These are phyloP conservation scores for Mantis religiosa DNA, from an alignment of 2,888 invertebrate genomes.

Conservation along the genomic window DNA sequence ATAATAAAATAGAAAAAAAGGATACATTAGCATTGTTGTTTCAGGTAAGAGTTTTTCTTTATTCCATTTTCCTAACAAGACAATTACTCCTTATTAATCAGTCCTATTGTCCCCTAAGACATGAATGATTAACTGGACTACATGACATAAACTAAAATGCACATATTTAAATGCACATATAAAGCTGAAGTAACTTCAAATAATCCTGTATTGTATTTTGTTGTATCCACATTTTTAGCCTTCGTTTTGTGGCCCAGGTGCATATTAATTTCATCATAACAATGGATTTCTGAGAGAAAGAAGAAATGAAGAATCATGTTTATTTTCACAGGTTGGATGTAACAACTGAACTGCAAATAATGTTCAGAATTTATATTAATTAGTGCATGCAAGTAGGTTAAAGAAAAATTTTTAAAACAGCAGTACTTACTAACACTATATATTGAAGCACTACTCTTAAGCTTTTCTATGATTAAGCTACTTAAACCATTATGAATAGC, in stretches of 20 bases:
- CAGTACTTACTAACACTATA: background rate
- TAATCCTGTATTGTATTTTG: background rate
- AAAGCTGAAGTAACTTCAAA: background rate
- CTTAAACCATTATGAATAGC: no score
- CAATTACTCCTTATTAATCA: background rate
- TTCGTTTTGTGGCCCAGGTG: background rate
- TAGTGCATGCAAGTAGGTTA: background rate
- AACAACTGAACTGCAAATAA: background rate
- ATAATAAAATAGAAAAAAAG: no score
- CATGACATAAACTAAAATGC: background rate
- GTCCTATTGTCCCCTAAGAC: background rate
- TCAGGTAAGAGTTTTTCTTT: background rate
- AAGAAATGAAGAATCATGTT: background rate
- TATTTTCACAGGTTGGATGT: background rate
- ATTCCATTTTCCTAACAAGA: background rate
- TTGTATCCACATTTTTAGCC: background rate
- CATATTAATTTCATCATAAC: background rate
- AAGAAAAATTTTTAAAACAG: background rate
- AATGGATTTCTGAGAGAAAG: background rate
- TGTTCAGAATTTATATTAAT: background rate
- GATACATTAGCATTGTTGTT: background rate
- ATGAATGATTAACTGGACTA: background rate
- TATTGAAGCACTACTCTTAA: background rate
- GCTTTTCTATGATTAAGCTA: no score
- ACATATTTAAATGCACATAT: background rate